Conservation (phyloP, 2,888 invertebrate species). For the Leptopterna dolabrata region DNA sequence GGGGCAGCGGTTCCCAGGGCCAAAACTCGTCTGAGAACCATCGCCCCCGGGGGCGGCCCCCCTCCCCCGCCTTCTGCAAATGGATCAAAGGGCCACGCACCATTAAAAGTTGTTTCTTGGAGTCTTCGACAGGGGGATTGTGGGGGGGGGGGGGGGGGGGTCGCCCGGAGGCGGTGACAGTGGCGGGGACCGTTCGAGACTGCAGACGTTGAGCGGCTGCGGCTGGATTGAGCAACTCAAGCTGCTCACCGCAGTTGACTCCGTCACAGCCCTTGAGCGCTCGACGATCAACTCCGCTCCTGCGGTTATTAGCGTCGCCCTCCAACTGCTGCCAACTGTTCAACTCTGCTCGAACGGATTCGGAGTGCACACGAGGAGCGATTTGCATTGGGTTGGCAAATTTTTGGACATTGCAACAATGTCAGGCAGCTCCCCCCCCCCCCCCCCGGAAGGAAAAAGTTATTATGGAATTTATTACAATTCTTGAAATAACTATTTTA, state of each 20-base stretch:
- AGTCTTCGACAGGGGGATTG: background rate
- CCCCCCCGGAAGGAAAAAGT: too few species aligned
- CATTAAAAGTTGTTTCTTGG: conserved; percentile 7
- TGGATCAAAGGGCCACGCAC: background rate
- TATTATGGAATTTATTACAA: too few species aligned
- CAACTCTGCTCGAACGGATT: too few species aligned
- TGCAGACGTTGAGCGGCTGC: background rate
- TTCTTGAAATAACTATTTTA: too few species aligned
- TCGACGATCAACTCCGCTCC: background rate
- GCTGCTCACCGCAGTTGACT: background rate
- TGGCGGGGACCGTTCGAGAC: background rate
- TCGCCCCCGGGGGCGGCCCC: background rate
- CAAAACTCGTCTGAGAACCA: background rate
- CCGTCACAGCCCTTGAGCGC: background rate
- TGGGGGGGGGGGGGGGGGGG: background rate
- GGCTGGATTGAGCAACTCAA: background rate
- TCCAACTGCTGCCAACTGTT: too few species aligned
- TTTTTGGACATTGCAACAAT: too few species aligned
- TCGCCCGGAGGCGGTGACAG: background rate
- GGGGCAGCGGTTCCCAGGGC: background rate
- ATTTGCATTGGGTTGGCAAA: too few species aligned
- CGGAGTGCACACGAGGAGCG: too few species aligned
- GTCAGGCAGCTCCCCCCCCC: too few species aligned
- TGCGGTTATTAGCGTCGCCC: too few species aligned
- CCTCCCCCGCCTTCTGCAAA: too few species aligned